Conservation (phyloP, 2,888 invertebrate species). For the Latrodectus elegans region DNA sequence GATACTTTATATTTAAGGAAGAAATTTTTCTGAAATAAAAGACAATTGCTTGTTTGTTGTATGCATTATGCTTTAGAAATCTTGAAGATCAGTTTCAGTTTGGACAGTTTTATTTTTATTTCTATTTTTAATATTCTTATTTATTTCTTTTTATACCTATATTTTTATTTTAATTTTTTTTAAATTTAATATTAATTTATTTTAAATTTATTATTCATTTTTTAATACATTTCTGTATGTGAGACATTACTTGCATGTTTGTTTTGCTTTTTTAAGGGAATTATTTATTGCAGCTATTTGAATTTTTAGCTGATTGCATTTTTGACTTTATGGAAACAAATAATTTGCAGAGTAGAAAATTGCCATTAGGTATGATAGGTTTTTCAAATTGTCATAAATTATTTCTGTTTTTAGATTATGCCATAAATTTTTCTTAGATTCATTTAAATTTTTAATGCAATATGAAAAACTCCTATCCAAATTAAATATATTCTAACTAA, state of each 20-base stretch:
- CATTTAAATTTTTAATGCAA: too few relatives aligned
- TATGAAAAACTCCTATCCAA: too few relatives aligned
- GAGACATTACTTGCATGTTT: background rate
- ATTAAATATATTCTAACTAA: too few relatives aligned
- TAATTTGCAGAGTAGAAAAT: conserved; percentile 78
- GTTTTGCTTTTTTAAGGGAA: background rate
- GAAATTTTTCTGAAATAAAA: too few relatives aligned
- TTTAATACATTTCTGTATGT: background rate
- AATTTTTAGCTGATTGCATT: conserved; percentile 85
- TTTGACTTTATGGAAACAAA: conserved; percentile 81
- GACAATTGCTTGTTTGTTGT: too few relatives aligned
- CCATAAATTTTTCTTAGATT: too few relatives aligned
- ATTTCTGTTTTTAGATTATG: too few relatives aligned
- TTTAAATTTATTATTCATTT: background rate
- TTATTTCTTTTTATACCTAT: background rate
- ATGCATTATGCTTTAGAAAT: too few relatives aligned
- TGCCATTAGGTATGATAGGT: conserved; percentile 81
- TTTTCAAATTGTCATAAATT: too few relatives aligned
- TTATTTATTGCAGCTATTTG: conserved; percentile 78
- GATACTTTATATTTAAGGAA: too few relatives aligned
- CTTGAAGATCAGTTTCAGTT: too few relatives aligned
- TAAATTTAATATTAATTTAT: background rate
- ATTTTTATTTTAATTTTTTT: background rate
- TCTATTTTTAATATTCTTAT: background rate
- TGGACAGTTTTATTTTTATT: too few relatives aligned